A percentile compares a stretch with the other conserved stretches of the same genome.
Conservation (phyloP, 1,140 invertebrate species). For the Leguminivora glycinivorella region DNA sequence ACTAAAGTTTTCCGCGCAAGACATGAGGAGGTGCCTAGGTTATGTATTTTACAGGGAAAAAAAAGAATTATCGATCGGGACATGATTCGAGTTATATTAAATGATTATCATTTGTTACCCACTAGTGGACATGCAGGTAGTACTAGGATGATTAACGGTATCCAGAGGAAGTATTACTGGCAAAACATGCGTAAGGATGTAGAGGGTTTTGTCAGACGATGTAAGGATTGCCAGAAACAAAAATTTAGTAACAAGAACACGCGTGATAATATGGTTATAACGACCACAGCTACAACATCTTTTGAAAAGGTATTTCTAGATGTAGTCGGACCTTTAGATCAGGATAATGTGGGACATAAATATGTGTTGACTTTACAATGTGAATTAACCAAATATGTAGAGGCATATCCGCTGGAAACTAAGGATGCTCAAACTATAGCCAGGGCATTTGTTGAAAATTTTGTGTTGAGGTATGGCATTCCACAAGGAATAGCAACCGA, state of each 20-base stretch:
- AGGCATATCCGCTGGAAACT: conserved; percentile 36
- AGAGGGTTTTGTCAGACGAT: conserved; percentile 5
- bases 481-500: conserved; percentile 22
- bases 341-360: not conserved
- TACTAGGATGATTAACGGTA: conserved; percentile 20
- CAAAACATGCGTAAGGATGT: conserved; percentile 7
- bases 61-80: conserved; percentile 10
- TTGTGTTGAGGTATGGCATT: conserved; percentile 29
- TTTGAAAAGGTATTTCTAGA: conserved; percentile 21
- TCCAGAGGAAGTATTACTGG: conserved; percentile 23
- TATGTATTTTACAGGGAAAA: not conserved
- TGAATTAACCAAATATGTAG: conserved; percentile 36
- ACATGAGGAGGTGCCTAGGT: not conserved
- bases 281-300: not conserved
- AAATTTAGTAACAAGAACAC: conserved; percentile 12
- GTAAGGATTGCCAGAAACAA: conserved; percentile 23
- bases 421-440: conserved; percentile 37
- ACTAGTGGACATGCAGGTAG: conserved; percentile 28
- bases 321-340: conserved; percentile 18
- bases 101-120: conserved; percentile 25
- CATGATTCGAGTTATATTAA: not conserved
- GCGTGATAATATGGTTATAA: conserved; percentile 16
- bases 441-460: conserved; percentile 31
- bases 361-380: conserved; percentile 31
- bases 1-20: too few species aligned